Evolutionary conservation across 2,113 vertebrate species (phyloP).

Genomic region (Madoqua kirkii): DNA sequence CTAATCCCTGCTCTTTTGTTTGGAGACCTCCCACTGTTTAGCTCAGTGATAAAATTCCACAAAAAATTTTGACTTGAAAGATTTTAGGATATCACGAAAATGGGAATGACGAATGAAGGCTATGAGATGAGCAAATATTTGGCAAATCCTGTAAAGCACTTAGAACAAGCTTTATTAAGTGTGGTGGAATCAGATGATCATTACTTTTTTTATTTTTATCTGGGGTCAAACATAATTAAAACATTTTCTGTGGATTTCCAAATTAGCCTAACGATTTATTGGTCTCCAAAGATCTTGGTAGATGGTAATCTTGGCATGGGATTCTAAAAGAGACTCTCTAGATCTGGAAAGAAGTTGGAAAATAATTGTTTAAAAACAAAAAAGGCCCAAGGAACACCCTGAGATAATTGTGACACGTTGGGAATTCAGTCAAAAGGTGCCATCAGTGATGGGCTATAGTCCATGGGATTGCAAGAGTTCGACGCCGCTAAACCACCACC

Average conservation of each 20-base stretch:
- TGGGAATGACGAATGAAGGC: conserved; percentile 51
- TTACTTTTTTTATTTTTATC: conserved; percentile 68
- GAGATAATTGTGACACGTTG: not conserved
- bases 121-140: conserved; percentile 62
- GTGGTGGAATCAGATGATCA: conserved; percentile 43
- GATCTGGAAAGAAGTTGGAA: conserved; percentile 47
- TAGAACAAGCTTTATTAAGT: conserved; percentile 57
- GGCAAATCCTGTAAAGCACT: conserved; percentile 55
- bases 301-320: conserved; percentile 44
- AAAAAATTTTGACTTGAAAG: conserved; percentile 71
- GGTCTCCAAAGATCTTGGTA: conserved; percentile 55
- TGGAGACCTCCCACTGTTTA: conserved; percentile 59
- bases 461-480: not conserved
- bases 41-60: conserved; percentile 59
- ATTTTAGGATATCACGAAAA: conserved; percentile 59
- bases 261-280: conserved; percentile 61
- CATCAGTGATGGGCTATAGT: not conserved
- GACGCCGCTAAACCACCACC: not conserved
- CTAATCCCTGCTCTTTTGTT: conserved; percentile 24
- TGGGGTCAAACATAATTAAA: conserved; percentile 66
- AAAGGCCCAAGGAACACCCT: conserved; percentile 26
- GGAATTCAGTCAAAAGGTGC: conserved; percentile 8
- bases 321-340: conserved; percentile 47
- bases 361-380: conserved; percentile 58
- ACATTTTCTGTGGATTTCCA: conserved; percentile 57